Conservation (phyloP, 2,797 vertebrate species). For the Esox masquinongy region DNA sequence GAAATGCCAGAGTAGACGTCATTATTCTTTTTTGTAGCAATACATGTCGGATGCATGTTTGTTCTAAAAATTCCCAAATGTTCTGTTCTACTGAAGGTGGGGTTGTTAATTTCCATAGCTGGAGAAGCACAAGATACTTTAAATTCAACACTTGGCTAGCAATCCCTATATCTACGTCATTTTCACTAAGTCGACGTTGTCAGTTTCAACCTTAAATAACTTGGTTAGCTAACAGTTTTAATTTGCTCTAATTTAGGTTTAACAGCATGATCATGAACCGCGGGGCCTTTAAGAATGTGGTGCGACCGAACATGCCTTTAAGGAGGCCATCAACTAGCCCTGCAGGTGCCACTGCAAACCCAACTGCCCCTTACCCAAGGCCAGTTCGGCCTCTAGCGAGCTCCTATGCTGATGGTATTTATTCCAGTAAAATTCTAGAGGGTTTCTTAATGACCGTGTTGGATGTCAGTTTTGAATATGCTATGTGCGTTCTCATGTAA, state of each 20-base stretch:
- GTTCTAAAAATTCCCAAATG: too few species aligned
- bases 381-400: background rate
- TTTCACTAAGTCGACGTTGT: too few species aligned
- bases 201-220: too few species aligned
- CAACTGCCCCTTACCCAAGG: background rate
- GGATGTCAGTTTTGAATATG: background rate
- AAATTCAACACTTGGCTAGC: too few species aligned
- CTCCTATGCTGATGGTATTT: slow-evolving; percentile 38
- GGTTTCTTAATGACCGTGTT: background rate
- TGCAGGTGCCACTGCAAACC: rapidly evolving
- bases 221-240: background rate
- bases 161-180: too few species aligned
- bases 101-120: too few species aligned
- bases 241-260: background rate
- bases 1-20: too few species aligned
- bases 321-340: slow-evolving; percentile 64
- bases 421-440: too few species aligned
- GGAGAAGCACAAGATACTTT: too few species aligned
- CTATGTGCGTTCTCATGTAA: background rate
- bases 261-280: slow-evolving; percentile 37
- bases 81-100: too few species aligned
- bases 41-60: too few species aligned
- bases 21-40: too few species aligned
- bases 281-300: slow-evolving; percentile 18
- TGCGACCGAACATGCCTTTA: slow-evolving; percentile 66